Conservation (phyloP, 1,140 invertebrate species). For the Diachasma alloeum region DNA sequence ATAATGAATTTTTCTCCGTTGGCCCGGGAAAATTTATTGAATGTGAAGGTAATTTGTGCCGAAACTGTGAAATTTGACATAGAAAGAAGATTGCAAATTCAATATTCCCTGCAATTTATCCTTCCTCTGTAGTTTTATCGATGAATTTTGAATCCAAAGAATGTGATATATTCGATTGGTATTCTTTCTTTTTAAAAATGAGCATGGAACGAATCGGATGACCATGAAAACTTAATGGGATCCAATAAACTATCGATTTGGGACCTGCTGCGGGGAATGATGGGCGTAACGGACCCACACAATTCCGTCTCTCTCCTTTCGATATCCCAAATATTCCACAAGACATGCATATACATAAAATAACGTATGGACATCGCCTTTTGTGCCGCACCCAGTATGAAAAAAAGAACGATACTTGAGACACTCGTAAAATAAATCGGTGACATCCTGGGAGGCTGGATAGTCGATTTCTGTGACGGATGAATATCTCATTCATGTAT, state of each 20-base stretch:
- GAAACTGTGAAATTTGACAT: no score
- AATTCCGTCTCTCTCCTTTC: neutral
- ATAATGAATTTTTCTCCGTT: no score
- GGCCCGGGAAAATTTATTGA: no score
- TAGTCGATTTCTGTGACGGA: conserved; percentile 51
- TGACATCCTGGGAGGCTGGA: conserved; percentile 53
- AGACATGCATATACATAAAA: conserved; percentile 5
- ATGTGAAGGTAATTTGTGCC: no score
- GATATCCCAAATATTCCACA: neutral
- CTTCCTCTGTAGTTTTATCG: neutral
- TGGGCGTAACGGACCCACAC: conserved; percentile 3
- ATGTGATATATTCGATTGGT: neutral
- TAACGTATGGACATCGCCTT: conserved; percentile 7
- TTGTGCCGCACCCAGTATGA: neutral
- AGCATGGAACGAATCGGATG: conserved; percentile 18
- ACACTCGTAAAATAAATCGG: conserved; percentile 57
- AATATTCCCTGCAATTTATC: neutral
- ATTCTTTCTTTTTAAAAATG: neutral
- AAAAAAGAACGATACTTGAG: neutral
- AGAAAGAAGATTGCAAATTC: no score
- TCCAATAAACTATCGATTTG: conserved; percentile 55
- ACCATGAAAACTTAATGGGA: conserved; percentile 44
- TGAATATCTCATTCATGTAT: conserved; percentile 36
- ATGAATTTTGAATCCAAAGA: neutral
- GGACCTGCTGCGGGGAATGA: conserved; percentile 13